Evolutionary conservation across 2,888 invertebrate species (phyloP), one percentile per base, ranked within the genome.

Genomic region (Aquatica leii): DNA sequence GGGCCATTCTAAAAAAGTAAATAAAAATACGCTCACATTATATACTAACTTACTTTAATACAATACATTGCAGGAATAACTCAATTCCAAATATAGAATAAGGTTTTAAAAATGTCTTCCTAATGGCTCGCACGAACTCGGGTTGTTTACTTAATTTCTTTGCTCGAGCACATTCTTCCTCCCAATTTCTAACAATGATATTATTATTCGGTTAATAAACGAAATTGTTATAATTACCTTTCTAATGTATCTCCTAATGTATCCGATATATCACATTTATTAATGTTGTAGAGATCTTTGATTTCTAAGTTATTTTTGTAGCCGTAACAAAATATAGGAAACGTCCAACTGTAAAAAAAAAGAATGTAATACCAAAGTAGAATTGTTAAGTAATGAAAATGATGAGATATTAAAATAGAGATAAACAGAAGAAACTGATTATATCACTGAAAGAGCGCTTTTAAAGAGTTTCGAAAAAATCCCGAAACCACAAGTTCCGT

Each of bases 181-280:
- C 81, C 91, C 90, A 91, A 59, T 87, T 79, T 69, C 86, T 86
- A 66, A 57, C 66, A 69, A 12, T 15, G n/a, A 20, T 20, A 59
- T 20, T 52, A 48, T 54, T 62, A 37, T 17, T 8, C 2, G 3
- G 15, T 14, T 15, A 41, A 14, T 41, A 12, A 6, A 41, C 5
- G 41, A 14, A 41, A 15, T 18, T 2, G 14, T 4, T 48, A 48
- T 50, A 9, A 2, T 12, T 40, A 88, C 83, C 83, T 83, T 78
- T 89, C 89, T 37, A 92, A 81, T 14, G 83, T 82, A 76, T 90
- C 86, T 6, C 90, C 90, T 11, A 92, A 82, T n/a, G 80, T 78
- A 62, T 87, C 86, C 0, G 91, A 91, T 48, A 84, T 80, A 78
- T 92, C 91, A 14, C 81, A 80, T 1, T 84, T 81, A 14, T 88